phyloP scores from a whole-genome alignment of 2,888 invertebrate genomes.

The Camponotus fellah region DNA sequence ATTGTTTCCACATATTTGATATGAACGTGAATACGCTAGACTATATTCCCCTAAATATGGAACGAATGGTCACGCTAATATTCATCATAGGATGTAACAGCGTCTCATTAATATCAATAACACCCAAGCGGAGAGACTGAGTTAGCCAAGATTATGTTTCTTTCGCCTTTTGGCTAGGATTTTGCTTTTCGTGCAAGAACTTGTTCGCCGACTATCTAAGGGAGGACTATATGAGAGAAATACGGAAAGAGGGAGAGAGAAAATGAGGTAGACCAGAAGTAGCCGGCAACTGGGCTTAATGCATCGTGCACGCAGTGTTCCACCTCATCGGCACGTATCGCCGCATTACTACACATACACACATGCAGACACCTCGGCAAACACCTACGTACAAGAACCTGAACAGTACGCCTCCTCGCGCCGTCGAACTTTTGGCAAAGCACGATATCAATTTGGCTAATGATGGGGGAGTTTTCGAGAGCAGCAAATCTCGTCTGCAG shows the following conservation, averaged over 20 bases:
- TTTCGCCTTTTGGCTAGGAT: background rate
- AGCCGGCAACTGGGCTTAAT: conserved; percentile 13
- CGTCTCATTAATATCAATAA: conserved; percentile 45
- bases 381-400: background rate
- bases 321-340: conserved; percentile 16
- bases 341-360: background rate
- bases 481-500: conserved; percentile 16
- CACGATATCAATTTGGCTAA: conserved; percentile 80
- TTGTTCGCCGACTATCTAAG: conserved; percentile 20
- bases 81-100: conserved; percentile 12
- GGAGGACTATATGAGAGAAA: background rate
- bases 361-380: background rate
- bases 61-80: conserved; percentile 23
- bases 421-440: conserved; percentile 67
- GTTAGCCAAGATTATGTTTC: conserved; percentile 8
- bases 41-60: background rate
- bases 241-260: background rate
- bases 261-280: background rate
- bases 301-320: conserved; percentile 7
- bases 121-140: background rate
- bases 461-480: conserved; percentile 69
- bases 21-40: background rate
- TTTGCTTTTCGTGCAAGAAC: conserved; percentile 10
- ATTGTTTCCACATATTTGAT: background rate
- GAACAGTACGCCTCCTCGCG: conserved; percentile 36